Base-by-base conservation (phyloP, 2,113 vertebrate genomes). In the Heloderma charlesbogerti region DNA sequence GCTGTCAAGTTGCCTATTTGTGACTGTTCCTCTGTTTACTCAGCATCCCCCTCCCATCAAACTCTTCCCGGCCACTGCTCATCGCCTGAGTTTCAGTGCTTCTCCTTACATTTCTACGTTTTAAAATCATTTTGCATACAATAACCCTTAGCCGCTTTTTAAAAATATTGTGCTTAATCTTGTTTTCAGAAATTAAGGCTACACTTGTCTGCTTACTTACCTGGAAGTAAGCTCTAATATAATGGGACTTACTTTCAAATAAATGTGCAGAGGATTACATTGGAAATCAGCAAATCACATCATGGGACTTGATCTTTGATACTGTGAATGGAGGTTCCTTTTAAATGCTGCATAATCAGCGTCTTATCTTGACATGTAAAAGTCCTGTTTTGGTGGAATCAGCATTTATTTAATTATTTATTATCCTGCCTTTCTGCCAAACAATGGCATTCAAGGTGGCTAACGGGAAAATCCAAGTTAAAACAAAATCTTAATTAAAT, bases 1-100 rank as follows among this genome's bases (percentile, higher is more conserved):
- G 78, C 94, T 96, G 96, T 96, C 97, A 96, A 90, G 82, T 96
- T 92, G 95, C 80, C 93, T 95, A 87, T 95, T 96, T 88, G 78
- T 96, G 93, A 95, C 95, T 95, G 95, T 88, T 92, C 74, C 34
- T 88, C 92, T 95, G 91, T 96, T 96, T 95, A 93, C 80, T 88
- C 90, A 89, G 57, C 31, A n/a, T 80, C 96, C 84, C 77, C 79
- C 89, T 29, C 8, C 54, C 27, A 88, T 94, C 91, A 91, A 94
- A 91, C 92, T 94, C 89, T 92, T 95, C 31, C 88, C 83, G 96
- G 95, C 96, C 95, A 95, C 91, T 91, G 95, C 91, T 95, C 86
- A 87, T 96, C 90, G 93, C 92, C 92, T 85, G 57, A 91, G 84
- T 95, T 96, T 96, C 95, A 96, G 63, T 93, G 91, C 40, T 29